Conservation (phyloP, 2,797 vertebrate genomes). For the Furcifer pardalis region DNA sequence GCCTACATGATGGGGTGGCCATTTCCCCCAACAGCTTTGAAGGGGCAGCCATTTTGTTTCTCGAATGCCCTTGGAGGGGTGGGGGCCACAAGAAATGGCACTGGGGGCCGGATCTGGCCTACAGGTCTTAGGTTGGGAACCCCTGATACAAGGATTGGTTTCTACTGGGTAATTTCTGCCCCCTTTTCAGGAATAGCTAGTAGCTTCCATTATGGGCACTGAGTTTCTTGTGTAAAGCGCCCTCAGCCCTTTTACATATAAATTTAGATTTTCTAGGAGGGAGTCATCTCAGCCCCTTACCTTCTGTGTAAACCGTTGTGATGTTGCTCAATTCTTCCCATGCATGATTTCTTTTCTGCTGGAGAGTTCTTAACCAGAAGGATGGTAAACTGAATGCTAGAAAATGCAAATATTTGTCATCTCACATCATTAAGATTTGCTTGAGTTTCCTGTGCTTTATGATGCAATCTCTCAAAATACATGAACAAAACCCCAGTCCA, state of each 20-base stretch:
- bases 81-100: too few relatives aligned
- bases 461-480: not conserved
- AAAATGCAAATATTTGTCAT: not conserved
- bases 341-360: too few relatives aligned
- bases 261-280: not conserved
- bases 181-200: not conserved
- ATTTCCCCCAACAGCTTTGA: too few relatives aligned
- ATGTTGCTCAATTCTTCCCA: too few relatives aligned
- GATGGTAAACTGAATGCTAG: not conserved
- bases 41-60: too few relatives aligned
- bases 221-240: conserved; percentile 22
- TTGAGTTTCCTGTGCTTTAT: not conserved
- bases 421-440: not conserved
- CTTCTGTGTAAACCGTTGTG: too few relatives aligned
- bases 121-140: too few relatives aligned
- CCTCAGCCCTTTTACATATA: not conserved
- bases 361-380: too few relatives aligned
- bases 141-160: too few relatives aligned
- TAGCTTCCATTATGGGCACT: conserved; percentile 36
- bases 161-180: not conserved
- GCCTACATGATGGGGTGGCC: too few relatives aligned
- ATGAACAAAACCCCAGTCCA: not conserved
- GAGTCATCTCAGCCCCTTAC: not conserved
- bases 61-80: too few relatives aligned
- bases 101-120: too few relatives aligned